Evolutionary conservation across 2,888 invertebrate species (phyloP).

Genomic region (Thera obeliscata): DNA sequence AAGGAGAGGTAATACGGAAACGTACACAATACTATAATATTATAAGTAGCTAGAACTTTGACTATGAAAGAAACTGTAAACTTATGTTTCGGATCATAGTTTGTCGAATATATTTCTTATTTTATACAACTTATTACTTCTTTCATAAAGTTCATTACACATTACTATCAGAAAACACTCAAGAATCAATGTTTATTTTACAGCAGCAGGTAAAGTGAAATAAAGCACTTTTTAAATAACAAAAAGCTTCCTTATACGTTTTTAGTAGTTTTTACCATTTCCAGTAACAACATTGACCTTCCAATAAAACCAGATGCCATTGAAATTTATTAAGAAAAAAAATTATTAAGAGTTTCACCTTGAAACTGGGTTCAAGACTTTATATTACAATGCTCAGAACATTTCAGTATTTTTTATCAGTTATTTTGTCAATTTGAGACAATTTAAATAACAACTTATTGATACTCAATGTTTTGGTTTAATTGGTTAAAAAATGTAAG

Average conservation of each 20-base stretch:
- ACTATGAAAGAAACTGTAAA: no score
- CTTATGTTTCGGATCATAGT: no score
- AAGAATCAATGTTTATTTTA: slow-evolving; percentile 1
- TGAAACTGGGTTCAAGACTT: slow-evolving; percentile 34
- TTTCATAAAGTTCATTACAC: background rate
- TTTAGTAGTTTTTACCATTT: slow-evolving; percentile 36
- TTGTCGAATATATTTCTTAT: no score
- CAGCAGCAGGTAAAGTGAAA: background rate
- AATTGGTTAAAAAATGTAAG: background rate
- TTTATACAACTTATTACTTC: no score
- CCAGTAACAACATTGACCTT: slow-evolving; percentile 36
- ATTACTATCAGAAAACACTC: background rate
- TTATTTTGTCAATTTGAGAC: slow-evolving; percentile 9
- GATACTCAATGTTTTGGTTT: background rate
- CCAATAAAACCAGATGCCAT: slow-evolving; percentile 36
- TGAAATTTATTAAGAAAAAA: no score
- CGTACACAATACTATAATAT: background rate
- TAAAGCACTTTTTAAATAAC: background rate
- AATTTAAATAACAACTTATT: background rate
- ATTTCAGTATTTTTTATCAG: slow-evolving; percentile 22
- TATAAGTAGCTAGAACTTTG: no score
- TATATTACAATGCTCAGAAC: slow-evolving; percentile 7
- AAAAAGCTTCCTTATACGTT: slow-evolving; percentile 22
- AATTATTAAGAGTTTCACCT: slow-evolving; percentile 35
- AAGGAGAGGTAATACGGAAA: slow-evolving; percentile 5